Evolutionary conservation across 2,797 vertebrate genomes (phyloP), one percentile per base, ranked within the genome.

Genomic region (Enteromius thamalakanensis): DNA sequence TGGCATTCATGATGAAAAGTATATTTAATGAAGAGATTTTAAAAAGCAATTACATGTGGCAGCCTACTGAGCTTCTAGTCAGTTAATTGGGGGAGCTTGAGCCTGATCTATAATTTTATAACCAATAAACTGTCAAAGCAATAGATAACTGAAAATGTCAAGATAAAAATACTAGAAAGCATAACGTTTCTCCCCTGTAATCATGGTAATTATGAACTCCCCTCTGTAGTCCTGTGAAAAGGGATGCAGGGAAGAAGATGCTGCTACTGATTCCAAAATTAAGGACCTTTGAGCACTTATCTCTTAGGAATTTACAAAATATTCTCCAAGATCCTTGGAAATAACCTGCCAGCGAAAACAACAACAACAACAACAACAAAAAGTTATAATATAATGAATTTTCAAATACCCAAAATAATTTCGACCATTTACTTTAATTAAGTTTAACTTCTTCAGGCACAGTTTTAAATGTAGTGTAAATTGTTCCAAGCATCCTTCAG

Each of bases 1-100:
- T 51, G 34, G 65, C 65, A 60, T 69, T 76, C 60, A 69, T 80
- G 70, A 80, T 74, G 64, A 84, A 74, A 80, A 58, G 83, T 85
- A 69, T 80, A 69, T 75, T 80, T 80, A 76, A 76, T 76, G 40
- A 81, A 58, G 47, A 76, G 71, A 67, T 77, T 77, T 77, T 64
- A 29, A 75, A 80, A 76, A 82, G 71, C 80, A 82, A 68, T 71
- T 64, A 82, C 12, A 42, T 76, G 60, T 45, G 71, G 62, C 80
- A 55, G 60, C 80, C 71, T 40, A 82, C 71, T 76, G 62, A 55
- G 60, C n/a, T 40, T 76, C 47, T n/a, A 55, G 62, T 10, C 80
- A 67, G 71, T 82, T 82, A 67, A 65, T 51, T 67, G 45, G 71
- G 15, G n/a, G 21, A 71, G 53, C 51, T 62, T 71, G 79, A 64